A percentile compares a stretch with the other conserved stretches of the same genome.
These are phyloP conservation scores for Carabus problematicus DNA, from an alignment of 2,888 invertebrate species.

Conservation along the genomic window DNA sequence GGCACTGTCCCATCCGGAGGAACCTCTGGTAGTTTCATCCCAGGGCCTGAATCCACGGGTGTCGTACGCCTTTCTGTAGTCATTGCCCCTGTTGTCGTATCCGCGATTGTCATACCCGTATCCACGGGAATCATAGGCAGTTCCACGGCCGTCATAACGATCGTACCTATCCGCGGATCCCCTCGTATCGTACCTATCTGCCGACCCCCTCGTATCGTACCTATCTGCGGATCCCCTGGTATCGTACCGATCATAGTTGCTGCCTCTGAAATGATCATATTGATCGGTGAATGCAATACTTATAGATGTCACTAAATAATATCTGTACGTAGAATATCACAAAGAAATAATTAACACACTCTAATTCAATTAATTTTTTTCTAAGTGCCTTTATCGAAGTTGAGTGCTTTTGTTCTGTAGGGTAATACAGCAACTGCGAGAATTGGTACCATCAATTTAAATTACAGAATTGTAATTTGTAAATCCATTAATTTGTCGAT, in stretches of 20 bases:
- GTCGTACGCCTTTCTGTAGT: slow-evolving; percentile 22
- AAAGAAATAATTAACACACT: too few relatives aligned
- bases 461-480: slow-evolving; percentile 1
- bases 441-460: slow-evolving; percentile 4
- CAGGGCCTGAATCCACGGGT: slow-evolving; percentile 60
- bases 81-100: slow-evolving; percentile 45
- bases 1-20: slow-evolving; percentile 69
- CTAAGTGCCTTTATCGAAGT: background rate
- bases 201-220: slow-evolving; percentile 24
- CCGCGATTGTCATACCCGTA: slow-evolving; percentile 60
- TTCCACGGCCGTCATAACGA: slow-evolving; percentile 41
- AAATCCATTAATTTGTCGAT: background rate
- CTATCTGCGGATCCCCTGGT: too few relatives aligned
- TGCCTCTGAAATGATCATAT: too few relatives aligned
- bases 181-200: slow-evolving; percentile 40
- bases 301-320: too few relatives aligned
- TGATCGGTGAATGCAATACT: too few relatives aligned
- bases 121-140: slow-evolving; percentile 50
- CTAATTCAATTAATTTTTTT: background rate
- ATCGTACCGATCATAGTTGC: too few relatives aligned
- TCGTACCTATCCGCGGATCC: slow-evolving; percentile 44
- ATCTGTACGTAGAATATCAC: too few relatives aligned
- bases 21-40: slow-evolving; percentile 68
- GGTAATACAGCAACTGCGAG: background rate
- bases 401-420: too few relatives aligned